Percentiles rank a stretch among this genome's conserved stretches.
Evolutionary conservation across 2,888 invertebrate species (phyloP).

Genomic region (Ceramica pisi): DNA sequence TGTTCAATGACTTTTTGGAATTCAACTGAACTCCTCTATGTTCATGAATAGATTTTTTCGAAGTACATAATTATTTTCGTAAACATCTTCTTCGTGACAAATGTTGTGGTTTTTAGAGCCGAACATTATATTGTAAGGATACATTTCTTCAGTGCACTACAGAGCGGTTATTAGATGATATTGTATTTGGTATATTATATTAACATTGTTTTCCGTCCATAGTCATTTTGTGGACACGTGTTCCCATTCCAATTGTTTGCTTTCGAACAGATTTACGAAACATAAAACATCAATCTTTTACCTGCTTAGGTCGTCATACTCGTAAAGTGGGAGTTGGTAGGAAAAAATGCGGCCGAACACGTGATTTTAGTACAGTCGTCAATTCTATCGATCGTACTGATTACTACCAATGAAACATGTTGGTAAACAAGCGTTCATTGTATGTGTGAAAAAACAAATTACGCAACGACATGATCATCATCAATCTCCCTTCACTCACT

Average conservation of each 20-base stretch:
- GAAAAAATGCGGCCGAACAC: slow-evolving; percentile 11
- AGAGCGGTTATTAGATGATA: slow-evolving; percentile 11
- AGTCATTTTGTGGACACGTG: slow-evolving; percentile 3
- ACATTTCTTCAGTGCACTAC: too few relatives aligned
- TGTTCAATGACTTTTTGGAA: slow-evolving; percentile 9
- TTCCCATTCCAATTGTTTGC: slow-evolving; percentile 20
- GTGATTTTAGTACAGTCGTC: slow-evolving; percentile 16
- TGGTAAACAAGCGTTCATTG: slow-evolving; percentile 51
- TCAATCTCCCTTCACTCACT: slow-evolving; percentile 39
- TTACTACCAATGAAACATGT: slow-evolving; percentile 57
- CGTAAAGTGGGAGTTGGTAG: neutral
- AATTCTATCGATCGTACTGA: slow-evolving; percentile 44
- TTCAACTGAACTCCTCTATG: neutral
- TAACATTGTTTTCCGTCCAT: slow-evolving; percentile 1
- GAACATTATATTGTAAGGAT: too few relatives aligned
- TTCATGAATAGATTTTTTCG: neutral
- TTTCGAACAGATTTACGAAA: slow-evolving; percentile 21
- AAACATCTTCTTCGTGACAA: neutral
- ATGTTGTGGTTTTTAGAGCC: neutral
- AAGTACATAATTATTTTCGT: too few relatives aligned
- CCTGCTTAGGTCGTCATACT: slow-evolving; percentile 15
- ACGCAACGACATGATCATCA: slow-evolving; percentile 51
- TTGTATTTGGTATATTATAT: neutral
- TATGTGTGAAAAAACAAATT: slow-evolving; percentile 44
- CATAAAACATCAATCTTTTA: slow-evolving; percentile 13